phyloP scores from a whole-genome alignment of 2,113 vertebrate species.

The Pedionomus torquatus region DNA sequence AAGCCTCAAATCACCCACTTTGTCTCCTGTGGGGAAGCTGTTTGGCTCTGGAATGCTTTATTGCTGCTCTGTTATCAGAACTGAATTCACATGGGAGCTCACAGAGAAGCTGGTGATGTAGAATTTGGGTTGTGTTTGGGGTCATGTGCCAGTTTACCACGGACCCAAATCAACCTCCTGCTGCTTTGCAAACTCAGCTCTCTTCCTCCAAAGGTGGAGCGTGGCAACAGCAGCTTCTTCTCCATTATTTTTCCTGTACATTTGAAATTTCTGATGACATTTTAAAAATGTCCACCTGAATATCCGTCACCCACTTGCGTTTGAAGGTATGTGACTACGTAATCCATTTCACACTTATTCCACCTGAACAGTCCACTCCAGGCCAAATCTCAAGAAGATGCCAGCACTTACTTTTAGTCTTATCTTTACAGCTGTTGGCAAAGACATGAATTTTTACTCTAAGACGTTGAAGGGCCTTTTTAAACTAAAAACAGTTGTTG shows the following conservation, averaged over 20 bases:
- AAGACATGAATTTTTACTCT: background rate
- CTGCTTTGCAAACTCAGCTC: slow-evolving; percentile 26
- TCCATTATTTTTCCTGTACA: background rate
- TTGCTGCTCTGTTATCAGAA: slow-evolving; percentile 47
- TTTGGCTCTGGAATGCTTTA: background rate
- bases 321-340: background rate
- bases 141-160: background rate
- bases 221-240: background rate
- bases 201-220: background rate
- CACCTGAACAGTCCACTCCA: background rate
- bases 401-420: background rate
- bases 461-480: background rate
- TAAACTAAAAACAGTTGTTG: background rate
- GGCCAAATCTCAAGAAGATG: background rate
- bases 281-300: background rate
- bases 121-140: slow-evolving; percentile 32
- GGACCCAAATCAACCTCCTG: slow-evolving; percentile 34
- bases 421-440: background rate
- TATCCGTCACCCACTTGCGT: background rate
- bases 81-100: background rate
- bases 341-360: background rate
- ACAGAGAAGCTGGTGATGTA: background rate
- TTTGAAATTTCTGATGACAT: background rate
- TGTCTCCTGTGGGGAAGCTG: slow-evolving; percentile 5
- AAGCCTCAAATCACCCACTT: slow-evolving; percentile 57